Percentiles rank a stretch among this genome's conserved stretches.
phyloP scores from a whole-genome alignment of 2,113 vertebrate species.

The Pelecanus crispus region DNA sequence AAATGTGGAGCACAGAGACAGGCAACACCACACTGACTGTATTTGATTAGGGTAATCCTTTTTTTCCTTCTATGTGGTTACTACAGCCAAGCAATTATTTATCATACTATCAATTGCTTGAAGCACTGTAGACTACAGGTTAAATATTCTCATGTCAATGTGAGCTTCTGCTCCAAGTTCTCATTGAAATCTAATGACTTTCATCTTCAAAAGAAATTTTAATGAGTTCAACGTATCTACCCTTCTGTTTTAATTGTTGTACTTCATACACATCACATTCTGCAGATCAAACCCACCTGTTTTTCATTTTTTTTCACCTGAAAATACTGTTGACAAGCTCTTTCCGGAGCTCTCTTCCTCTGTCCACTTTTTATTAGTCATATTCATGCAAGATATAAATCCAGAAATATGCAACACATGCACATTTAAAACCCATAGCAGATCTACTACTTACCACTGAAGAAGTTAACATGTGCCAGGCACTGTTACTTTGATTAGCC shows the following conservation, averaged over 20 bases:
- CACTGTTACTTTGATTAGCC: background rate
- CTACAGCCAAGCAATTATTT: slow-evolving; percentile 87
- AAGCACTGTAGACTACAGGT: slow-evolving; percentile 85
- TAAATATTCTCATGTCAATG: slow-evolving; percentile 80
- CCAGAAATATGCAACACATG: background rate
- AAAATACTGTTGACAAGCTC: background rate
- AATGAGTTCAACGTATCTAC: slow-evolving; percentile 63
- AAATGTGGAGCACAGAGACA: slow-evolving; percentile 82
- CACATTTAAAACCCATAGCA: background rate
- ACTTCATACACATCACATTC: slow-evolving; percentile 57
- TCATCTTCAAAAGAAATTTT: slow-evolving; percentile 84
- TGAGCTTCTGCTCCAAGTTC: slow-evolving; percentile 76
- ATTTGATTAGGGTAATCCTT: slow-evolving; percentile 85
- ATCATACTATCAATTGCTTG: slow-evolving; percentile 87
- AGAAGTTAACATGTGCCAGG: background rate
- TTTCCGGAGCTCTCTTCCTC: background rate
- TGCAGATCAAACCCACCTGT: slow-evolving; percentile 36
- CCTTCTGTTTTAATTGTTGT: slow-evolving; percentile 73
- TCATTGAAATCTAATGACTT: slow-evolving; percentile 87
- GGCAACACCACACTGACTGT: slow-evolving; percentile 72
- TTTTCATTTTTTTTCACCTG: slow-evolving; percentile 8
- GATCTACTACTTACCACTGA: background rate
- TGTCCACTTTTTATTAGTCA: background rate
- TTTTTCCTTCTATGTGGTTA: slow-evolving; percentile 82
- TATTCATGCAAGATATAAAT: slow-evolving; percentile 1